phyloP scores from a whole-genome alignment of 53 echinoderm and acorn worm species.

The Echinarachnius parma region DNA sequence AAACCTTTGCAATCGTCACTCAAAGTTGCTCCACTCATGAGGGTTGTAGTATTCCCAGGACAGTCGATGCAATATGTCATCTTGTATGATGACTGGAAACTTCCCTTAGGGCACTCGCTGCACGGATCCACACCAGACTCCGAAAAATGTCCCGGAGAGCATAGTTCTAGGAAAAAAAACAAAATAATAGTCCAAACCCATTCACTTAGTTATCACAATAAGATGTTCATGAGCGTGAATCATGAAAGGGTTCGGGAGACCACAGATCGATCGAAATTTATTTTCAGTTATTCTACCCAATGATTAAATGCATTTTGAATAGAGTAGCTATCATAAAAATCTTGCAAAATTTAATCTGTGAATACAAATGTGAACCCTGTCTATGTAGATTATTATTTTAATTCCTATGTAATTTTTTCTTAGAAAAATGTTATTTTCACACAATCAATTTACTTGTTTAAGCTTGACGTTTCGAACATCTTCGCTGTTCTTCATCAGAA shows the following conservation, averaged over 20 bases:
- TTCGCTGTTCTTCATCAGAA: too few relatives aligned
- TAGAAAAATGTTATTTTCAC: too few relatives aligned
- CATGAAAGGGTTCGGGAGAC: background rate
- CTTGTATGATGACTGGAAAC: conserved; percentile 53
- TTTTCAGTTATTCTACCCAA: background rate
- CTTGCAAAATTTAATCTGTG: too few relatives aligned
- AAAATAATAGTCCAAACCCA: too few relatives aligned
- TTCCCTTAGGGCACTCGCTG: conserved; percentile 46
- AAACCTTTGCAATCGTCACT: conserved; percentile 57
- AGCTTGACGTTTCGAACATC: too few relatives aligned
- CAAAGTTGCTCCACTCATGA: conserved; percentile 31
- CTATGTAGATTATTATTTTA: too few relatives aligned
- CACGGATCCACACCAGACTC: conserved; percentile 59
- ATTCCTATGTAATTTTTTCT: too few relatives aligned
- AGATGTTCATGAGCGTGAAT: background rate
- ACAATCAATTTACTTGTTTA: too few relatives aligned
- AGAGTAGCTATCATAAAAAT: too few relatives aligned
- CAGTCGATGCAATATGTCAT: conserved; percentile 56
- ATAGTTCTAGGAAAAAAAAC: conserved; percentile 38
- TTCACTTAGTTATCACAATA: too few relatives aligned
- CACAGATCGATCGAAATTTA: background rate
- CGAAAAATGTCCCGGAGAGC: conserved; percentile 55
- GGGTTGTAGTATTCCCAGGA: conserved; percentile 57
- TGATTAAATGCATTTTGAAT: too few relatives aligned
- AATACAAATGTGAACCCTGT: too few relatives aligned